Evolutionary conservation across 2,888 invertebrate species (phyloP), one percentile per base, ranked within the genome.

Genomic region (Galerucella calmariensis): DNA sequence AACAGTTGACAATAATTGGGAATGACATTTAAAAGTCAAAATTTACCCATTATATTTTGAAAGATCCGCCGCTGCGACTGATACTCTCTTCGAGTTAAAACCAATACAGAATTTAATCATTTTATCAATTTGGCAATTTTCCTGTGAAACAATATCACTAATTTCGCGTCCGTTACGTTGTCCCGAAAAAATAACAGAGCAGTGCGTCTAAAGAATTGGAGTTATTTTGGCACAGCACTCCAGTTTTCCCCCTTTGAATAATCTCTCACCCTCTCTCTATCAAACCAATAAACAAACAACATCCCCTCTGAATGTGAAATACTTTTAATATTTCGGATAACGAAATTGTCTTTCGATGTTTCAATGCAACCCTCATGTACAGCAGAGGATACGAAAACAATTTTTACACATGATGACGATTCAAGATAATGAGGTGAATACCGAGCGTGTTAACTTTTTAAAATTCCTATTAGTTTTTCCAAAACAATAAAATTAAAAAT

Each of bases 201-300:
- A 65, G 63, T 46, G 62, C 73, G 74, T 76, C 74, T 74, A 72
- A 76, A 78, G 78, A 75, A 76, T 76, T 76, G 75, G 71, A 73
- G 71, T 78, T 72, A 77, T 75, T 76, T 76, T 76, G 74, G 72
- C 73, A 76, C 72, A 74, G 70, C 75, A 76, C 72, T 73, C 74
- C 62, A 70, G 63, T 65, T 78, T 67, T 75, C 75, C 76, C 72
- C 76, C 72, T 78, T 75, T 61, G 73, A 78, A 74, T 77, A 78
- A 75, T 75, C 76, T 73, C 75, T 73, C 75, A 75, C 78, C 76
- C 78, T 76, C 69, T 73, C 76, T 75, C 78, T 70, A 73, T 73
- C 69, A 76, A 78, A 76, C 78, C 76, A 78, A 76, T 78, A 75
- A 78, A 78, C 76, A 78, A 78, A 78, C 78, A 76, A 74, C 74